Base-by-base conservation (phyloP, 1,140 invertebrate genomes). In the Chlorops oryzae region DNA sequence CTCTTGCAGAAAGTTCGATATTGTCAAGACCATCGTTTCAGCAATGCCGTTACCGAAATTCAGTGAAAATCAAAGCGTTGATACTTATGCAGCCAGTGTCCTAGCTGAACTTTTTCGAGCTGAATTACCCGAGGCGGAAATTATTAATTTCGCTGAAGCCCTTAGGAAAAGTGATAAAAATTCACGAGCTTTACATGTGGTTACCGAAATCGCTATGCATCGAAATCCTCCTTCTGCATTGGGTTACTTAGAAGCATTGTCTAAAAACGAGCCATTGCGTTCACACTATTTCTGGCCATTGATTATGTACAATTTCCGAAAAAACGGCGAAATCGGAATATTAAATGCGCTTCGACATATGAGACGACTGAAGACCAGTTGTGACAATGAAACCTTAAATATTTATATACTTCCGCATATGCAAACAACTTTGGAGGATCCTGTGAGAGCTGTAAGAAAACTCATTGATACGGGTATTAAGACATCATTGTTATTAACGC, bases 341-440 rank as follows among this genome's bases (percentile, higher is more conserved):
- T 39, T 71, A 1, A 57, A 44, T 1, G 34, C 73, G 3, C 18
- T 80, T 0, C 48, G 57, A 10, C 60, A 63, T 21, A 78, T 77
- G 74, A 38, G 61, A 13, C 46, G 68, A 2, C 56, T 74, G 21
- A 52, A 64, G 3, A 67, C 78, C 2, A 55, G 65, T 20, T 55
- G 72, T 12, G 75, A 80, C 58, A 49, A 57, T 21, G 64, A 70
- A 10, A 79, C 78, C 1, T 47, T 79, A 12, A 25, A 56, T 1
- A 15, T 60, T 18, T 78, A 74, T 51, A 56, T 77, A 17, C 53
- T 78, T 24, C 75, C 75, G 1, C 47, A 59, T 25, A 47, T 69
- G 0, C 58, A 47, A 32, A 63, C 77, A 37, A 66, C 65, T 18
- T 51, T 73, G 3, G 49, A 47, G 1, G 51, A 78, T 52, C 58